Evolutionary conservation across 2,113 vertebrate genomes (phyloP).

Genomic region (Pangasianodon hypophthalmus): DNA sequence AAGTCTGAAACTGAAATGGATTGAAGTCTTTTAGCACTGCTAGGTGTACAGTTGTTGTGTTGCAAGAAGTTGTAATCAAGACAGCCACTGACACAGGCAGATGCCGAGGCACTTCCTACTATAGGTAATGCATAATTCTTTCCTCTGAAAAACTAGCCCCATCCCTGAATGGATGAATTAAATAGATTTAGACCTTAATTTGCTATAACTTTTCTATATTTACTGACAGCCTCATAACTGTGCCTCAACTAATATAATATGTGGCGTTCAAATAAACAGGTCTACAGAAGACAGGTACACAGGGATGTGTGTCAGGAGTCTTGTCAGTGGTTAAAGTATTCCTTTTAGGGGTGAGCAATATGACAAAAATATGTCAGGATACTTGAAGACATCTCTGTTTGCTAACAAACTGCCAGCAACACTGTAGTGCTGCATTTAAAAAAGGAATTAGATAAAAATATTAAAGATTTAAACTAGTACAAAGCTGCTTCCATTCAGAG

Average conservation of each 20-base stretch:
- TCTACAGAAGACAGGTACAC: not conserved
- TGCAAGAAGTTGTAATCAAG: not conserved
- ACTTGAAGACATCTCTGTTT: no score
- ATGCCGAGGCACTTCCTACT: not conserved
- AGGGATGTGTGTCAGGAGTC: no score
- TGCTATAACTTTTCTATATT: not conserved
- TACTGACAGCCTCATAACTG: not conserved
- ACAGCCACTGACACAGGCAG: not conserved
- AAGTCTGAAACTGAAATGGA: not conserved
- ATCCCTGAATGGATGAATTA: not conserved
- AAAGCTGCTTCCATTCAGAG: not conserved
- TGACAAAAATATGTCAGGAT: not conserved
- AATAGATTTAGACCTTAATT: not conserved
- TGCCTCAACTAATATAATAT: not conserved
- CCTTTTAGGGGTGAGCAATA: not conserved
- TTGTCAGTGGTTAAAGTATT: not conserved
- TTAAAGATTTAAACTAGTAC: not conserved
- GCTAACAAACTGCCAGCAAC: not conserved
- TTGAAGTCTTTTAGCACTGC: not conserved
- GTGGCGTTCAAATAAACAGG: not conserved
- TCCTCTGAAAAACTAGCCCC: not conserved
- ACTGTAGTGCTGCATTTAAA: not conserved
- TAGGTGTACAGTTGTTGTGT: not conserved
- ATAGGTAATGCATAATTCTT: not conserved
- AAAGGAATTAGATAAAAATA: no score